Base-by-base conservation (phyloP, 2,797 vertebrate species). In the Lepilemur ruficaudatus region DNA sequence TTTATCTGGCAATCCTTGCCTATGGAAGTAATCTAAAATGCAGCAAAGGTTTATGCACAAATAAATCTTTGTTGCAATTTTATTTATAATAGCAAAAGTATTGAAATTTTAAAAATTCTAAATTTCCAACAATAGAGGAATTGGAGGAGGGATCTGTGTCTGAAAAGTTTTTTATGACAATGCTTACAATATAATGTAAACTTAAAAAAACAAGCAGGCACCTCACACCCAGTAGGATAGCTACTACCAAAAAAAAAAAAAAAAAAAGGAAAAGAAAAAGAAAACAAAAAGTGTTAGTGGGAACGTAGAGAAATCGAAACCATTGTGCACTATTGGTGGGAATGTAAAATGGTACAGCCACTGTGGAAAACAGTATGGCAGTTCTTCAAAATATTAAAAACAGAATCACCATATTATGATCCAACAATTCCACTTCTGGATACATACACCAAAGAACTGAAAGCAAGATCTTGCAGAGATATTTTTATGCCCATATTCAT, bases 21-120 rank as follows among this genome's bases (percentile, higher is more conserved):
- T 94, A 84, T 32, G 73, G 41, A 92, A 96, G 86, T 89, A 95
- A 93, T 73, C 15, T 43, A 90, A 50, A 96, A 38, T n/a, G 10
- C 15, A 96, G 43, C 67, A 63, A 93, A 94, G 41, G 50, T 79
- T 91, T 78, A 78, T 73, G 61, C 50, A 73, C 30, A 82, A 65
- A 32, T 59, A 59, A 59, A 59, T 83, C n/a, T 89, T 72, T 61
- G 35, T 67, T 90, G 50, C 8, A 67, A 87, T 91, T 95, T 94
- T 76, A 80, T 87, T 96, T 92, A 72, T 50, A 86, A 82, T 50
- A 75, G 73, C 41, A 87, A 91, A 97, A 73, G 70, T 93, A 80
- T 32, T 59, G 38, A 95, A 85, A 95, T 65, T 35, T 9, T 13
- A 67, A 95, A 57, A 57, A 69, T 69, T 18, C 2, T 25, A 87